Conservation (phyloP, 1,140 invertebrate genomes). For the Magallana ariakensis region DNA sequence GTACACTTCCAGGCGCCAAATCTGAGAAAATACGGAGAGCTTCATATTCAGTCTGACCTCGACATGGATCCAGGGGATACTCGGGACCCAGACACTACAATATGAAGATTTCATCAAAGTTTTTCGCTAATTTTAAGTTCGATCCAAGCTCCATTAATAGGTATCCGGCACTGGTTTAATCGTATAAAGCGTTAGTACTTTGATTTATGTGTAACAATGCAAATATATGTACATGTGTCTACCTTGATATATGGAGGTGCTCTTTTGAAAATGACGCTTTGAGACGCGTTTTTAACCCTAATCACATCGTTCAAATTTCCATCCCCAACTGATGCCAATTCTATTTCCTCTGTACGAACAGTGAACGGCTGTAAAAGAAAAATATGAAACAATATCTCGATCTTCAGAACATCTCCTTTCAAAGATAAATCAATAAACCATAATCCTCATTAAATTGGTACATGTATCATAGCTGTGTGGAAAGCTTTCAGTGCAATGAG, state of each 20-base stretch:
- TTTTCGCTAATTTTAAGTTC: no score
- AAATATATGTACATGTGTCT: not conserved
- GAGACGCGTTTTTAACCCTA: constrained; percentile 39
- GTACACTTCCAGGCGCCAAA: constrained; percentile 58
- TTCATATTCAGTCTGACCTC: constrained; percentile 59
- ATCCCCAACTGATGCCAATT: constrained; percentile 61
- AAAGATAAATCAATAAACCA: no score
- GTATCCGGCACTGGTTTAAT: no score
- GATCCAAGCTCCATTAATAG: no score
- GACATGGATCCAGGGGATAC: constrained; percentile 55
- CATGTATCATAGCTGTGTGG: no score
- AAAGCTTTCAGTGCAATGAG: no score
- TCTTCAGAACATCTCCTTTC: no score
- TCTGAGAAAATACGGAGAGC: constrained; percentile 58
- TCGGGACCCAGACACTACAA: constrained; percentile 64
- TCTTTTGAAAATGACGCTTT: constrained; percentile 63
- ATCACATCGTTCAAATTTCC: constrained; percentile 66
- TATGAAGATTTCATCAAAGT: not conserved
- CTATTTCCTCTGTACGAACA: constrained; percentile 40
- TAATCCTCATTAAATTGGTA: no score
- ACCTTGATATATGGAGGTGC: constrained; percentile 68
- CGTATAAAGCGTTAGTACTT: no score
- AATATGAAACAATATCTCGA: no score
- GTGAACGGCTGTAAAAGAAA: not conserved
- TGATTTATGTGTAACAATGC: not conserved